phyloP scores from a whole-genome alignment of 2,888 invertebrate species.

The Hydraecia micacea region DNA sequence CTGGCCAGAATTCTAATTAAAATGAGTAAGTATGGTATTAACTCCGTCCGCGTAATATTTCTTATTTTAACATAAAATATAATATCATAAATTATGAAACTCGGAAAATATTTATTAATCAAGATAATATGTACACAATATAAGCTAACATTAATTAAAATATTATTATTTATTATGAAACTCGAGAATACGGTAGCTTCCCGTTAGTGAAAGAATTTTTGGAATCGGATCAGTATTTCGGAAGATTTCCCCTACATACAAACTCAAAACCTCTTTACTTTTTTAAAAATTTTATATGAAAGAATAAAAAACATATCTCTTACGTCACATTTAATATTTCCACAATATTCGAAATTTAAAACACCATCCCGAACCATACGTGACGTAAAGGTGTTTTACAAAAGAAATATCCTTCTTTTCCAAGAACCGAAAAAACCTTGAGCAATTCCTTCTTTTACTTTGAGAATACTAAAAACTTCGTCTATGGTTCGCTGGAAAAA shows the following conservation, averaged over 20 bases:
- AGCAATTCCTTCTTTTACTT: slow-evolving; percentile 48
- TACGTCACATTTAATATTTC: background rate
- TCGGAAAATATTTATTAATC: too few relatives aligned
- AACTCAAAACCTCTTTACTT: background rate
- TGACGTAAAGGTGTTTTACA: slow-evolving; percentile 8
- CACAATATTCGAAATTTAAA: slow-evolving; percentile 28
- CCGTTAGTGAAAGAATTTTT: background rate
- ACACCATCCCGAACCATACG: slow-evolving; percentile 3
- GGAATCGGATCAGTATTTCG: background rate
- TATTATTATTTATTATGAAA: background rate
- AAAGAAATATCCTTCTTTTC: slow-evolving; percentile 34
- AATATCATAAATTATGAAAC: too few relatives aligned
- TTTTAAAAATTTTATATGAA: background rate
- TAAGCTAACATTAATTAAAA: too few relatives aligned
- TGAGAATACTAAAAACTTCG: slow-evolving; percentile 52
- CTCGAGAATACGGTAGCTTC: background rate
- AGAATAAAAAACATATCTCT: background rate
- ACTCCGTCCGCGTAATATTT: background rate
- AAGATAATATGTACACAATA: too few relatives aligned
- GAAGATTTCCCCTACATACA: background rate
- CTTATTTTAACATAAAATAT: too few relatives aligned
- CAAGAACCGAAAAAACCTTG: slow-evolving; percentile 51
- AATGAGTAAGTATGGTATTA: background rate
- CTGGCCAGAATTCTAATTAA: background rate
- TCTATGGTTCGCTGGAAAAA: slow-evolving; percentile 16